phyloP scores from a whole-genome alignment of 2,888 invertebrate species.

The Erebia ligea region DNA sequence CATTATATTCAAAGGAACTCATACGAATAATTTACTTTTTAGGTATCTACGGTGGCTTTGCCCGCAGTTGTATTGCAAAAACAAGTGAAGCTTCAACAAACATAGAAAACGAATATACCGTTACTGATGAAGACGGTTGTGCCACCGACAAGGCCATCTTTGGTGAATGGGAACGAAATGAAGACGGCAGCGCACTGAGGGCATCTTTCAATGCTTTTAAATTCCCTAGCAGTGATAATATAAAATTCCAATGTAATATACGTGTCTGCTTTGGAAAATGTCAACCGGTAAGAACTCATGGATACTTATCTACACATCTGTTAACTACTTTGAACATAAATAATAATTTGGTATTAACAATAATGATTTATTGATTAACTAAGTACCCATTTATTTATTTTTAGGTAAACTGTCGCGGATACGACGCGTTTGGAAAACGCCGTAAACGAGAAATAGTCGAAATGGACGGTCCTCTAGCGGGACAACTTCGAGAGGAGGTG shows the following conservation, averaged over 20 bases:
- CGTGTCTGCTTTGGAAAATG: slow-evolving; percentile 97
- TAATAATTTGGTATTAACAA: neutral
- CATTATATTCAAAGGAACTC: neutral
- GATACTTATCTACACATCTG: neutral
- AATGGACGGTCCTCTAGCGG: slow-evolving; percentile 85
- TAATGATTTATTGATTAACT: neutral
- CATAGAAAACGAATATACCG: slow-evolving; percentile 94
- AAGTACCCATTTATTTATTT: neutral
- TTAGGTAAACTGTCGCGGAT: slow-evolving; percentile 94
- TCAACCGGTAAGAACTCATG: slow-evolving; percentile 88
- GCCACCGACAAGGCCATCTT: slow-evolving; percentile 96
- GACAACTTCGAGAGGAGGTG: slow-evolving; percentile 95
- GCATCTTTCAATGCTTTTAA: slow-evolving; percentile 97
- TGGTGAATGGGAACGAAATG: slow-evolving; percentile 96
- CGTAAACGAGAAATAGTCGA: slow-evolving; percentile 85
- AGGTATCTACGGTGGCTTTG: slow-evolving; percentile 97
- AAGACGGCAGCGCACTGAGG: slow-evolving; percentile 91
- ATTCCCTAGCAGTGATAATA: slow-evolving; percentile 97
- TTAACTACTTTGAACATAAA: neutral
- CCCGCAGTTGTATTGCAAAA: slow-evolving; percentile 95
- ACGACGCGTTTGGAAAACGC: slow-evolving; percentile 94
- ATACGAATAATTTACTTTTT: slow-evolving; percentile 2
- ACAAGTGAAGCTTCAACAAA: slow-evolving; percentile 91
- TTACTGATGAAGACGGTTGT: slow-evolving; percentile 97
- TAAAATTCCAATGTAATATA: slow-evolving; percentile 97